These are phyloP conservation scores for Sinohyriopsis cumingii DNA, from an alignment of 2,888 invertebrate species.

Conservation along the genomic window DNA sequence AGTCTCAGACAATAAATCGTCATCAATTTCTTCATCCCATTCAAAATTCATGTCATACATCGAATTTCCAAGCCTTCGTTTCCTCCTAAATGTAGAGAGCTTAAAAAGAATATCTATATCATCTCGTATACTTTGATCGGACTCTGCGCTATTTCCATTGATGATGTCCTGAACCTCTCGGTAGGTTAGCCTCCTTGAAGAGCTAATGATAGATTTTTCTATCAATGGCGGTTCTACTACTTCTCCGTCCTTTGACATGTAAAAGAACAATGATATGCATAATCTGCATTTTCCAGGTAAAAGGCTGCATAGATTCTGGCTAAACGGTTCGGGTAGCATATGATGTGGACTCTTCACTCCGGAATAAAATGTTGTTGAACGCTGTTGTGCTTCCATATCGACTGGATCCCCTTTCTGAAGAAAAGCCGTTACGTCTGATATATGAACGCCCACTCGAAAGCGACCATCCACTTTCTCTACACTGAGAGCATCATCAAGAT, in stretches of 20 bases:
- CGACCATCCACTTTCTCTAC: constrained; percentile 15
- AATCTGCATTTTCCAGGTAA: constrained; percentile 21
- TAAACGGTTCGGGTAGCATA: constrained; percentile 40
- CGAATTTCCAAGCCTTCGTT: constrained; percentile 17
- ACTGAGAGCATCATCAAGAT: constrained; percentile 42
- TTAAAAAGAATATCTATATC: constrained; percentile 21
- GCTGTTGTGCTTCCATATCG: constrained; percentile 35
- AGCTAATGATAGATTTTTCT: constrained; percentile 7
- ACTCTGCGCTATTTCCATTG: not conserved
- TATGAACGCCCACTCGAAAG: constrained; percentile 37
- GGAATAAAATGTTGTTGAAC: constrained; percentile 36
- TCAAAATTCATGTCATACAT: constrained; percentile 29
- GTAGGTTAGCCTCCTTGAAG: constrained; percentile 15
- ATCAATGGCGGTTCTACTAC: not conserved
- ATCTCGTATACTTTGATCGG: not conserved
- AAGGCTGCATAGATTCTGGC: constrained; percentile 22
- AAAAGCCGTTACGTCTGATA: constrained; percentile 39
- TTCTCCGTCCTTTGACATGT: constrained; percentile 9
- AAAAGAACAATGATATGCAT: no score
- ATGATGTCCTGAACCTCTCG: constrained; percentile 18
- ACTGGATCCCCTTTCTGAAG: constrained; percentile 30
- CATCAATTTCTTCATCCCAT: constrained; percentile 14
- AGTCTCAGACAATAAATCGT: constrained; percentile 9
- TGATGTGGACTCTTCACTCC: constrained; percentile 13
- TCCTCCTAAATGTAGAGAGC: constrained; percentile 23